These are phyloP conservation scores for Campoplex capitator DNA, from an alignment of 2,888 invertebrate genomes.

Conservation along the genomic window DNA sequence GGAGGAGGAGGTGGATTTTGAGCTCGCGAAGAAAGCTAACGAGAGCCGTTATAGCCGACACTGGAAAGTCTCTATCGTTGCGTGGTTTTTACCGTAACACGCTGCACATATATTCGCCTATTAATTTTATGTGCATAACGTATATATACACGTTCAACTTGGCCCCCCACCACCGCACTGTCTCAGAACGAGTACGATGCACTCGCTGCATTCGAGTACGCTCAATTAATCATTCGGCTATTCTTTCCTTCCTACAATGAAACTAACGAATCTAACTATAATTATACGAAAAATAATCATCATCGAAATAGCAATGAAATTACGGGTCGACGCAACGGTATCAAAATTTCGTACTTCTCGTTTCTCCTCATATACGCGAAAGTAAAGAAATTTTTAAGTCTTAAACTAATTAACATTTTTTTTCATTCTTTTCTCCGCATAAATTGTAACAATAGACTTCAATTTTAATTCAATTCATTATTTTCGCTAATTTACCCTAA, in stretches of 20 bases:
- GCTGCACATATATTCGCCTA: slow-evolving; percentile 45
- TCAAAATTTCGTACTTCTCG: not conserved
- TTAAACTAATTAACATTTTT: not conserved
- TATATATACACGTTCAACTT: not conserved
- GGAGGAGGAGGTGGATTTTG: not conserved
- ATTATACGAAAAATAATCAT: slow-evolving; percentile 30
- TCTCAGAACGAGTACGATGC: slow-evolving; percentile 53
- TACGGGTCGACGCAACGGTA: not conserved
- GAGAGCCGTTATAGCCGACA: slow-evolving; percentile 25
- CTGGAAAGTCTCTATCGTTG: slow-evolving; percentile 60
- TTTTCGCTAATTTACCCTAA: not conserved
- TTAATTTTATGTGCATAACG: slow-evolving; percentile 59
- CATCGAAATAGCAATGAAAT: not conserved
- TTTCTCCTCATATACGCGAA: not conserved
- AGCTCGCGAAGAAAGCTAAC: slow-evolving; percentile 59
- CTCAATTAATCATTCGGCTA: slow-evolving; percentile 54
- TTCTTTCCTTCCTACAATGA: slow-evolving; percentile 52
- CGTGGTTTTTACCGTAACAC: slow-evolving; percentile 46
- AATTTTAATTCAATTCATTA: not conserved
- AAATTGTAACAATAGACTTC: not conserved
- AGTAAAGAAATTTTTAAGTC: not conserved
- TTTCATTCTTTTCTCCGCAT: not conserved
- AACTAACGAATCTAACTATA: slow-evolving; percentile 20
- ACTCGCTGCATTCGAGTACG: slow-evolving; percentile 55
- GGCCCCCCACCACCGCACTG: slow-evolving; percentile 8